Evolutionary conservation across 2,797 vertebrate species (phyloP).

Genomic region (Myoxocephalus aenaeus): DNA sequence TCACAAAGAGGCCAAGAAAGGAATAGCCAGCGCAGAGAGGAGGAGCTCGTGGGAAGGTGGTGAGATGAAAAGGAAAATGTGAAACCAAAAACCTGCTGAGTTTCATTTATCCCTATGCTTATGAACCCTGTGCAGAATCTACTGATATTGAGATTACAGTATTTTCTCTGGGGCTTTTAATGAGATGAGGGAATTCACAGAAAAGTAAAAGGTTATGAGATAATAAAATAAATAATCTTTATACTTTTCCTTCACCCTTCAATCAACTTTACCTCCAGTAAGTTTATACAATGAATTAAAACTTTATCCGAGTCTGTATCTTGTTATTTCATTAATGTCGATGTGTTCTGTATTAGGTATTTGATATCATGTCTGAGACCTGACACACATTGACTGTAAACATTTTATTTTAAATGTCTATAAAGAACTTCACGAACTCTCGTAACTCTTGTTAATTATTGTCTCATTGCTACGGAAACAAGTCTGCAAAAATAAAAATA

Average conservation of each 20-base stretch:
- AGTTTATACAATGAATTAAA: neutral
- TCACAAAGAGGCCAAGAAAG: slow-evolving; percentile 31
- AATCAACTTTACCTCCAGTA: neutral
- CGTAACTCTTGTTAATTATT: too few species aligned
- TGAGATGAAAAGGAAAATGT: slow-evolving; percentile 37
- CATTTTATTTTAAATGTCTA: neutral
- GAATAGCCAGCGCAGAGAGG: neutral
- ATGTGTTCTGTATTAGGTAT: neutral
- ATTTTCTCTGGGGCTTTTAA: neutral
- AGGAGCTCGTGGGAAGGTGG: neutral
- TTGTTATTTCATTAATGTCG: too few species aligned
- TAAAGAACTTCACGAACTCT: neutral
- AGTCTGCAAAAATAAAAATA: too few species aligned
- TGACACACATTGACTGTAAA: neutral
- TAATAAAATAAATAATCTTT: neutral
- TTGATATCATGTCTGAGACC: neutral
- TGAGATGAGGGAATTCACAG: slow-evolving; percentile 11
- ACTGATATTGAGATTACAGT: neutral
- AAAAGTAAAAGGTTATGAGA: neutral
- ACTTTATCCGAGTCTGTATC: neutral
- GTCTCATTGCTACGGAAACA: too few species aligned
- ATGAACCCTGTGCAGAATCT: slow-evolving; percentile 1
- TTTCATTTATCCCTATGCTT: slow-evolving; percentile 8
- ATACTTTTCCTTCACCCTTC: neutral
- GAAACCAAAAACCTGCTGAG: slow-evolving; percentile 13